Percentiles rank a stretch among this genome's conserved stretches.
These are phyloP conservation scores for Apotomis turbidana DNA, from an alignment of 2,888 invertebrate species.

Conservation along the genomic window DNA sequence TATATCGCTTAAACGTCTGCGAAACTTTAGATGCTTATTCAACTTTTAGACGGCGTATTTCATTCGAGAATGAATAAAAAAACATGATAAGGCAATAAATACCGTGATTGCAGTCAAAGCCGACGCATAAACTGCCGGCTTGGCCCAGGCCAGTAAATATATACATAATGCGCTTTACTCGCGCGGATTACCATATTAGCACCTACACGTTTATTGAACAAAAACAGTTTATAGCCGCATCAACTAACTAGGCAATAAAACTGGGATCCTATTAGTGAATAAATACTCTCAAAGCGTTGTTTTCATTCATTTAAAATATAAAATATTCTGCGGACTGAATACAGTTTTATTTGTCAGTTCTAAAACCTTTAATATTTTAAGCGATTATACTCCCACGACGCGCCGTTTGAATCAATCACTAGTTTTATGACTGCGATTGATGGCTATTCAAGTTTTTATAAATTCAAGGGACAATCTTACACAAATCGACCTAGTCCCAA, in stretches of 20 bases:
- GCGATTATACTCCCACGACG: slow-evolving; percentile 2
- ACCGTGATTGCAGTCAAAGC: slow-evolving; percentile 38
- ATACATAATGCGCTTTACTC: slow-evolving; percentile 40
- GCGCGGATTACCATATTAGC: slow-evolving; percentile 41
- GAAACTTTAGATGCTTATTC: slow-evolving; percentile 17
- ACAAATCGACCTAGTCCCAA: too few relatives aligned
- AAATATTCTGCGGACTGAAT: neutral
- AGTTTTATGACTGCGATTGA: slow-evolving; percentile 2
- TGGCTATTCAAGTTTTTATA: too few relatives aligned
- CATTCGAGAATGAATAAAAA: slow-evolving; percentile 59
- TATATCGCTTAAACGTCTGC: slow-evolving; percentile 1
- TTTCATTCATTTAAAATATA: neutral
- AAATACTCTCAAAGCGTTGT: slow-evolving; percentile 12
- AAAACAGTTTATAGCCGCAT: slow-evolving; percentile 30
- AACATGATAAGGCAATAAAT: slow-evolving; percentile 51
- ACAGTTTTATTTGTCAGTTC: neutral
- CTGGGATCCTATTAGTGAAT: slow-evolving; percentile 24
- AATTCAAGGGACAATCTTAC: too few relatives aligned
- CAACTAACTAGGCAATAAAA: slow-evolving; percentile 36
- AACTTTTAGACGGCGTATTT: slow-evolving; percentile 49
- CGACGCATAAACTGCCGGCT: slow-evolving; percentile 17
- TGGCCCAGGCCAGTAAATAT: slow-evolving; percentile 34
- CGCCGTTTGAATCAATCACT: slow-evolving; percentile 11
- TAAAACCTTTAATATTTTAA: slow-evolving; percentile 16
- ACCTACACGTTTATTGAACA: slow-evolving; percentile 41